Evolutionary conservation across 2,113 vertebrate genomes (phyloP), one percentile per base, ranked within the genome.

Genomic region (Tragelaphus imberbis): DNA sequence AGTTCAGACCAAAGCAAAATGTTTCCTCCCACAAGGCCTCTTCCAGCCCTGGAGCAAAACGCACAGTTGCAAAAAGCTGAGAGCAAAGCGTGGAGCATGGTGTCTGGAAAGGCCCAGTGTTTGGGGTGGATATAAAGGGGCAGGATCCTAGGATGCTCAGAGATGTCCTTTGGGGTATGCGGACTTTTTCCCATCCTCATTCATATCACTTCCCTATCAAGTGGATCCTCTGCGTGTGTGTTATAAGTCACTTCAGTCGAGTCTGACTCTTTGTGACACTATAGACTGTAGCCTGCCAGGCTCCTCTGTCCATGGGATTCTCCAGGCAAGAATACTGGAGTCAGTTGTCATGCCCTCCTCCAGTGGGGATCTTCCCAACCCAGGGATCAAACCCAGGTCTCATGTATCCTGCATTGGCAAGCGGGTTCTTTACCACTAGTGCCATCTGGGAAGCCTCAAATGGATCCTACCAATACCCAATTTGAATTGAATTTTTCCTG

Each of bases 61-160:
- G 7, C 25, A 33, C 6, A 80, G 44, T 2, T 56, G 36, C n/a
- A 55, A 79, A 40, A 81, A 27, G 13, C 25, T 33, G 10, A 56
- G 49, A 51, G n/a, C 21, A 15, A 44, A 40, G 17, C 14, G 0
- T 10, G 21, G 44, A 17, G 2, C 7, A 25, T 0, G 0, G 23
- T 1, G 3, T 55, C 21, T 33, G n/a, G 56, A 23, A 90, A 91
- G 75, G 12, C 8, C 49, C 53, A 87, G 49, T 16, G 5, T 40
- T 51, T 7, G 71, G 16, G 33, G 49, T 10, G 6, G 23, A 53
- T 8, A 55, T 2, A 49, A 79, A 61, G 53, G n/a, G 53, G 27
- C 2, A 56, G 36, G 44, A 58, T 4, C 4, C 17, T 12, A 47
- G 23, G 23, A 25, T 30, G n/a, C 55, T 79, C 77, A 88, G 58